phyloP scores from a whole-genome alignment of 2,888 invertebrate genomes.

The Deilephila porcellus region DNA sequence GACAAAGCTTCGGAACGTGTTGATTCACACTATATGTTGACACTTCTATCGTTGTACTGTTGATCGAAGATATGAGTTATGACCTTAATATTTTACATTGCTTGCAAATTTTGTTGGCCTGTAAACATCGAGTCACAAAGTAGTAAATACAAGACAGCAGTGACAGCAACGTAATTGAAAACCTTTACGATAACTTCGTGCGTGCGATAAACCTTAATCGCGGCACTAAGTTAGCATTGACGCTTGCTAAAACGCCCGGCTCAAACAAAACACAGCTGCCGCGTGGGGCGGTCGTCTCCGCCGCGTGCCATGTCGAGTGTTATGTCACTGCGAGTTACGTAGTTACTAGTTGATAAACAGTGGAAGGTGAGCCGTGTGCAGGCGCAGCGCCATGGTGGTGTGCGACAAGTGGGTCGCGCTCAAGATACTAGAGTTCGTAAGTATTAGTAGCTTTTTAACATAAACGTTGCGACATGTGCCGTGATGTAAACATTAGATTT shows the following conservation, averaged over 20 bases:
- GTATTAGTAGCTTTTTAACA: conserved; percentile 51
- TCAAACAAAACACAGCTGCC: conserved; percentile 68
- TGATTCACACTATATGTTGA: too few species aligned
- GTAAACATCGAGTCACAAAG: too few species aligned
- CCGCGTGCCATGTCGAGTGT: conserved; percentile 46
- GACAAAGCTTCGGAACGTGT: too few species aligned
- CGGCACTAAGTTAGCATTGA: conserved; percentile 3
- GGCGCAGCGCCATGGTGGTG: conserved; percentile 65
- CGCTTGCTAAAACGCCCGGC: conserved; percentile 39
- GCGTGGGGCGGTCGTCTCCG: conserved; percentile 67
- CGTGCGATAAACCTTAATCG: conserved; percentile 21
- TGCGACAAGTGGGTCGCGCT: conserved; percentile 84
- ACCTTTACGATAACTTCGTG: conserved; percentile 5
- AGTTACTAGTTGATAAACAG: conserved; percentile 43
- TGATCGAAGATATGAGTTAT: too few species aligned
- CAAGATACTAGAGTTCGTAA: conserved; percentile 82
- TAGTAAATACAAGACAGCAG: background rate
- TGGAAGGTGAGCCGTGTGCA: conserved; percentile 42
- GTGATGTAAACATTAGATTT: conserved; percentile 30
- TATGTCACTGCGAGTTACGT: conserved; percentile 51
- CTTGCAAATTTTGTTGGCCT: too few species aligned
- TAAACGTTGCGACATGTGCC: conserved; percentile 30
- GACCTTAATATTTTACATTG: too few species aligned
- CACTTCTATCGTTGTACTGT: too few species aligned
- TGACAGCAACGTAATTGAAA: background rate